These are phyloP conservation scores for Patella ulyssiponensis DNA, from an alignment of 2,888 invertebrate species.

Conservation along the genomic window DNA sequence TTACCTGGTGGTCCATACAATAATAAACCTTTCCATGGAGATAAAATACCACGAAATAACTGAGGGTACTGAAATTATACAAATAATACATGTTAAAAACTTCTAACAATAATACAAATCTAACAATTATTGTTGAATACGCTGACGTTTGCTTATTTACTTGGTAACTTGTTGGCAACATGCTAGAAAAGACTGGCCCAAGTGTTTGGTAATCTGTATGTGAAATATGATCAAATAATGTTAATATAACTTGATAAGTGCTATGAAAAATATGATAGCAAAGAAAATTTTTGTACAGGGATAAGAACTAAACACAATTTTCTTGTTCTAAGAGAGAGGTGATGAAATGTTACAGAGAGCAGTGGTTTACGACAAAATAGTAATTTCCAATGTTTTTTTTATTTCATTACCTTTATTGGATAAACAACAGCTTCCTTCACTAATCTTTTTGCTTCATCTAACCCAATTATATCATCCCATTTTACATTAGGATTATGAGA, in stretches of 20 bases:
- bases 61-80: constrained; percentile 72
- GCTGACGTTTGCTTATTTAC: neutral
- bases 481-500: constrained; percentile 79
- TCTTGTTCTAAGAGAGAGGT: too few relatives aligned
- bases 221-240: too few relatives aligned
- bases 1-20: constrained; percentile 85
- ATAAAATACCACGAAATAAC: constrained; percentile 74
- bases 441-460: constrained; percentile 82
- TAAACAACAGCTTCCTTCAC: constrained; percentile 90
- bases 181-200: too few relatives aligned
- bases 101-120: neutral
- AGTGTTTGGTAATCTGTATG: too few relatives aligned
- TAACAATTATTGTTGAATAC: neutral
- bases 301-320: too few relatives aligned
- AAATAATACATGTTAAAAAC: constrained; percentile 14
- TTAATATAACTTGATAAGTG: too few relatives aligned
- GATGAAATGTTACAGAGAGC: too few relatives aligned
- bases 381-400: too few relatives aligned
- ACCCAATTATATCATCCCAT: constrained; percentile 88
- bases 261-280: too few relatives aligned
- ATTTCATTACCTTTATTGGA: constrained; percentile 73
- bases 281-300: too few relatives aligned
- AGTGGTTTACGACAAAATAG: too few relatives aligned
- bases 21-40: constrained; percentile 87
- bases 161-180: too few relatives aligned